A percentile compares a stretch with the other conserved stretches of the same genome.
Conservation (phyloP, 53 echinoderm and acorn worm genomes). For the Echinarachnius parma region DNA sequence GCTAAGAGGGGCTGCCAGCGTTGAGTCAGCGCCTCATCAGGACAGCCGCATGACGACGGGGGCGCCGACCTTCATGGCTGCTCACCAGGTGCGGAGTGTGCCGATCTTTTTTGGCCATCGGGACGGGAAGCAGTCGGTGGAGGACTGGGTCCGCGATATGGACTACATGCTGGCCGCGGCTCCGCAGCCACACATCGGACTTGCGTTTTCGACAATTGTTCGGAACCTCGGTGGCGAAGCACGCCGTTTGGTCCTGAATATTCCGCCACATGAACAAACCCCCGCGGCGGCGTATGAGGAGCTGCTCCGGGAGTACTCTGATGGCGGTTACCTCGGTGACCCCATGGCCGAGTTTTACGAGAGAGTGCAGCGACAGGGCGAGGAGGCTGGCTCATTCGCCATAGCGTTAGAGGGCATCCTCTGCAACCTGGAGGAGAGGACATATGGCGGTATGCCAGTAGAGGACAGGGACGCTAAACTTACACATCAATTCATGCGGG, state of each 20-base stretch:
- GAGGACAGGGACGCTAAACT: no score
- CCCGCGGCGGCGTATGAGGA: slow-evolving; percentile 16
- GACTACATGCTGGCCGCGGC: not conserved
- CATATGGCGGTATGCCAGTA: not conserved
- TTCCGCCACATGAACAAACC: slow-evolving; percentile 4
- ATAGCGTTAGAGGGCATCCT: slow-evolving; percentile 21
- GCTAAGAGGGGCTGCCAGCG: no score
- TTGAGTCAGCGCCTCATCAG: no score
- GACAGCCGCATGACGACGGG: no score
- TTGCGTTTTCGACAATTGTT: slow-evolving; percentile 35
- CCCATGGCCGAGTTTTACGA: slow-evolving; percentile 47
- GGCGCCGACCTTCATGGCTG: no score
- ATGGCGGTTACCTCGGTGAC: slow-evolving; percentile 26
- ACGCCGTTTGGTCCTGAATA: slow-evolving; percentile 24
- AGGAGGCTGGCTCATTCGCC: slow-evolving; percentile 30
- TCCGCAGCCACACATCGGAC: not conserved
- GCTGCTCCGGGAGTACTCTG: no score
- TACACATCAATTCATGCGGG: no score
- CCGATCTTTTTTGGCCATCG: no score
- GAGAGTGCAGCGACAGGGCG: slow-evolving; percentile 13
- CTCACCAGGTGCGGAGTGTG: no score
- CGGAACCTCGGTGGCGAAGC: slow-evolving; percentile 42
- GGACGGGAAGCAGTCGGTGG: no score
- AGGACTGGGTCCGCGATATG: no score
- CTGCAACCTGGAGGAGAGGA: not conserved